Base-by-base conservation (phyloP, 2,113 vertebrate genomes). In the Salvator merianae region DNA sequence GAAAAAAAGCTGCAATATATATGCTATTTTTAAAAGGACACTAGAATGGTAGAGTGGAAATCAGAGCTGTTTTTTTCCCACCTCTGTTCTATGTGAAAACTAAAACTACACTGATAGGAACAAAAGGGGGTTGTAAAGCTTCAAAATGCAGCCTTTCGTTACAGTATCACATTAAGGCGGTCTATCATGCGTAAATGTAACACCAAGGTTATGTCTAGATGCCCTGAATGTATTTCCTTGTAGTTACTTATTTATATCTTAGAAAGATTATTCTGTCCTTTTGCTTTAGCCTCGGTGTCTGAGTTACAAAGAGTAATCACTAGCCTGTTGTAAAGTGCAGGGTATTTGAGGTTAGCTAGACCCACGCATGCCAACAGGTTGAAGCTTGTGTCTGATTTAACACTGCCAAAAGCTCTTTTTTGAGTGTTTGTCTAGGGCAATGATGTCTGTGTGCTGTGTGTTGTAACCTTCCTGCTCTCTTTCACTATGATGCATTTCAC, bases 81-180 rank as follows among this genome's bases (percentile, higher is more conserved):
- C 18, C 30, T 36, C 43, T 40, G 36, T 62, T 88, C 88, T 81
- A 72, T 65, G 55, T 32, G 85, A 68, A 93, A 94, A 93, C 70
- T 79, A n/a, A 87, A 88, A 65, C 50, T 92, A 62, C 80, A 59
- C 74, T 30, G 73, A 82, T 0, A 22, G 66, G 80, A 76, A 62
- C 71, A 53, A 62, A 66, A 36, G 71, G 38, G 18, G 1, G 36
- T 13, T 69, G 73, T 78, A 83, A 59, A 6, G 4, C 82, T 84
- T 84, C 87, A 81, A 50, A 88, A 89, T 83, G 38, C 59, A 84
- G 78, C 62, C 69, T 74, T 77, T 77, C 24, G 0, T 32, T 77
- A 72, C 70, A 69, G 77, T 62, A 84, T 77, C 79, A 77, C 84
- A 91, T 83, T 87, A 92, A 90, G 50, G 32, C 88, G 89, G 81